Evolutionary conservation across 1,140 invertebrate species (phyloP), one percentile per base, ranked within the genome.

Genomic region (Tetragonula clypearis): DNA sequence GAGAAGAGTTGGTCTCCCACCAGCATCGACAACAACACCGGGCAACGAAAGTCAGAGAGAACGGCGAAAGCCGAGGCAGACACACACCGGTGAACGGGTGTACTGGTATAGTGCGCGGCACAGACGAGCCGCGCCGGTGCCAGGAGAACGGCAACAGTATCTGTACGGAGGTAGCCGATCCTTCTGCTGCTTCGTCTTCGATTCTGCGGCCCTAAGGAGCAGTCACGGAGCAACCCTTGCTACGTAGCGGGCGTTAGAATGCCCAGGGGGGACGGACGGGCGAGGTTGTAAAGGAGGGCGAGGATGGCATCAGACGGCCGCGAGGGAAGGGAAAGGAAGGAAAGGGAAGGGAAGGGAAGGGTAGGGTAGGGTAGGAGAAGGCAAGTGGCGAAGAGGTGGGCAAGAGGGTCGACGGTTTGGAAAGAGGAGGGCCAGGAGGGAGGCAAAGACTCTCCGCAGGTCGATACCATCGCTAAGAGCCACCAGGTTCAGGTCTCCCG

Each of bases 381-480:
- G 88, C 78, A 89, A 83, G 75, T 71, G 69, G 79, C 80, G 79
- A 88, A 83, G 86, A 66, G 86, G 85, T 89, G 87, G 88, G 88
- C 85, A 87, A 87, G 88, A 89, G 88, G 88, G 84, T 86, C 88
- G 88, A 88, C 87, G 88, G 88, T 90, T 89, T 90, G 86, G 88
- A 89, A 90, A 90, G 88, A 87, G 88, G 86, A 89, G 88, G 69
- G 88, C 88, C 60, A 89, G 86, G 88, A 60, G 86, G 89, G 86
- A 90, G 86, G 88, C 88, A 90, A 90, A 90, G 89, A 90, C 88
- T 90, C 88, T 90, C 89, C 86, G 89, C 89, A 90, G 89, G 89
- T 90, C 89, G 89, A 90, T 90, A 90, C 86, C 88, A 90, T 90
- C 89, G 88, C 89, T 85, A 90, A 88, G 88, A 90, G 88, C 89